Evolutionary conservation across 2,797 vertebrate species (phyloP).

Genomic region (Avahi laniger): DNA sequence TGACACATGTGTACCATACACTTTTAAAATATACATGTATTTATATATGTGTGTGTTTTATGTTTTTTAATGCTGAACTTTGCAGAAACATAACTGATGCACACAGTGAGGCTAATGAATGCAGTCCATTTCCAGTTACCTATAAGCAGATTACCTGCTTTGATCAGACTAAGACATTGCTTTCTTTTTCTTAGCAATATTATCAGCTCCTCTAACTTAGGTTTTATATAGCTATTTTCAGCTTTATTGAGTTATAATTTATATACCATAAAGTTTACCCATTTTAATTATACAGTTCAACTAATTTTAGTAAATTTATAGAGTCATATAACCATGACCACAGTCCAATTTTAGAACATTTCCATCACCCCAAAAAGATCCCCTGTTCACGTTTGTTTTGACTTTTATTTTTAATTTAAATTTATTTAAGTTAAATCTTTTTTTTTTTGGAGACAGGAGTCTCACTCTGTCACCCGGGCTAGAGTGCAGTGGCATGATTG

Average conservation of each 20-base stretch:
- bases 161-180: background rate
- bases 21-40: background rate
- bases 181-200: constrained; percentile 41
- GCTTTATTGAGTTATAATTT: constrained; percentile 39
- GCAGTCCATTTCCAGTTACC: background rate
- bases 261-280: background rate
- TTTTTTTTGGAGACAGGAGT: background rate
- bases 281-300: background rate
- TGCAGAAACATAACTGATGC: constrained; percentile 9
- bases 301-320: constrained; percentile 29
- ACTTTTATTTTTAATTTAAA: constrained; percentile 41
- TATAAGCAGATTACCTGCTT: background rate
- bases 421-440: background rate
- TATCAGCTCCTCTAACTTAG: background rate
- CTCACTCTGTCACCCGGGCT: background rate
- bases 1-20: background rate
- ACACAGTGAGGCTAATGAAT: background rate
- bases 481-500: background rate
- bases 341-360: constrained; percentile 19
- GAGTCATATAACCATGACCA: background rate
- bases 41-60: background rate
- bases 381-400: background rate
- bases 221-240: background rate
- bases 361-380: background rate
- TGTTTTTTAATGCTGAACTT: constrained; percentile 23